phyloP scores from a whole-genome alignment of 2,888 invertebrate species.

The Cheilosia vulpina region DNA sequence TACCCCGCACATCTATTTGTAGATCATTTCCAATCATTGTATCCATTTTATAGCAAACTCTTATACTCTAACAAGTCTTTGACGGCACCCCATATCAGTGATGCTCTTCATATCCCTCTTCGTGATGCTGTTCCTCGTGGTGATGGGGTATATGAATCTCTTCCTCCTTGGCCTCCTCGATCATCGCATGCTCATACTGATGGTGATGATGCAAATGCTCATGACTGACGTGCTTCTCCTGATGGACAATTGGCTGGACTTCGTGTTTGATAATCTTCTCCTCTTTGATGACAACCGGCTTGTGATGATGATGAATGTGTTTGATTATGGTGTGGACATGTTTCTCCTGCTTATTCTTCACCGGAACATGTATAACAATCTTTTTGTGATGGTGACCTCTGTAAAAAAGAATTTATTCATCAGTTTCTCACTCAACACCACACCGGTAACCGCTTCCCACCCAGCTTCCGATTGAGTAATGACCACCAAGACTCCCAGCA shows the following conservation, averaged over 20 bases:
- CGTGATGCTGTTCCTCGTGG: constrained; percentile 35
- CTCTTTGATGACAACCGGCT: constrained; percentile 83
- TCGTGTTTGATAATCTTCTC: constrained; percentile 83
- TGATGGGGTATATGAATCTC: constrained; percentile 50
- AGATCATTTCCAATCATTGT: constrained; percentile 11
- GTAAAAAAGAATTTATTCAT: neutral
- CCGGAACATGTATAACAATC: constrained; percentile 82
- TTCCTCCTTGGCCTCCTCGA: constrained; percentile 57
- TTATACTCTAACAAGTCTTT: neutral
- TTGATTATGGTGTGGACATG: constrained; percentile 83
- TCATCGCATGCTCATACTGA: constrained; percentile 57
- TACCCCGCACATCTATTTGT: no score
- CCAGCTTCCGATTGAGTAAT: constrained; percentile 51
- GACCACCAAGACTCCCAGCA: constrained; percentile 33
- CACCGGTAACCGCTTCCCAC: constrained; percentile 9
- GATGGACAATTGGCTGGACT: constrained; percentile 80
- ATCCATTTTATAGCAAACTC: neutral
- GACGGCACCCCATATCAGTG: neutral
- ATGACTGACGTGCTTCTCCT: constrained; percentile 79
- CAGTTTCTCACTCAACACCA: neutral
- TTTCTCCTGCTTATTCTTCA: constrained; percentile 82
- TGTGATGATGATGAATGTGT: constrained; percentile 83
- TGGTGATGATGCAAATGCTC: constrained; percentile 82
- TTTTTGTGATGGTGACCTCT: constrained; percentile 78
- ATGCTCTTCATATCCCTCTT: constrained; percentile 12